Conservation (phyloP, 2,113 vertebrate genomes). For the Alexandromys fortis region DNA sequence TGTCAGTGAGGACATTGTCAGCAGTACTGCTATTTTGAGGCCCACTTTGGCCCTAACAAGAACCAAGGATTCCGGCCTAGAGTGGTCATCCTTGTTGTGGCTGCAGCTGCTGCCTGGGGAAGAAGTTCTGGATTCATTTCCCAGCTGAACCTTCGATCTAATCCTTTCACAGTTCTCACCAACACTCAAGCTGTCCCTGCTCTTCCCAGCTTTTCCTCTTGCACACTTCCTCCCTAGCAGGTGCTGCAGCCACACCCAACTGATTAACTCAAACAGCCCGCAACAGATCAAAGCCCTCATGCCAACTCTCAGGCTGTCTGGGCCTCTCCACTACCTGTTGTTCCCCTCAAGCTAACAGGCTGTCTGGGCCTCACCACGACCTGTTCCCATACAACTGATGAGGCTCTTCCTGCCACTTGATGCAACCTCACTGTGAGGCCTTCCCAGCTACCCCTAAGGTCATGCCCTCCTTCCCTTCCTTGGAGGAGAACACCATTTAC, state of each 20-base stretch:
- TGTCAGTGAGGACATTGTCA: not conserved
- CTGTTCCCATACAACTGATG: not conserved
- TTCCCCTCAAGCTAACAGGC: no score
- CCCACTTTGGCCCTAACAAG: not conserved
- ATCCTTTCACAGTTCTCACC: not conserved
- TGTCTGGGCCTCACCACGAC: not conserved
- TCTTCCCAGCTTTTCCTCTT: not conserved
- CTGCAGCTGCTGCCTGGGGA: not conserved
- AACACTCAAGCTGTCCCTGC: no score
- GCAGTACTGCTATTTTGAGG: not conserved
- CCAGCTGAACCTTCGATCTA: not conserved
- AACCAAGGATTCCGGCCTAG: not conserved
- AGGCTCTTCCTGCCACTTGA: not conserved
- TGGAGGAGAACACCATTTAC: not conserved
- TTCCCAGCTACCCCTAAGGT: not conserved
- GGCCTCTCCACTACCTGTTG: not conserved
- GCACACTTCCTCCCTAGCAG: not conserved
- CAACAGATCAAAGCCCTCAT: not conserved
- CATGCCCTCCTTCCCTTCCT: not conserved
- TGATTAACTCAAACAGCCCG: not conserved
- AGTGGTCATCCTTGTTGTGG: no score
- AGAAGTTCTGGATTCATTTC: not conserved
- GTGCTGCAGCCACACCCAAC: not conserved
- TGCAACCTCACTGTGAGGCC: accelerated
- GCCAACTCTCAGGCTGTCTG: not conserved